A percentile compares a stretch with the other conserved stretches of the same genome.
Evolutionary conservation across 2,797 vertebrate genomes (phyloP).

Genomic region (Phrynocephalus vlangalii): DNA sequence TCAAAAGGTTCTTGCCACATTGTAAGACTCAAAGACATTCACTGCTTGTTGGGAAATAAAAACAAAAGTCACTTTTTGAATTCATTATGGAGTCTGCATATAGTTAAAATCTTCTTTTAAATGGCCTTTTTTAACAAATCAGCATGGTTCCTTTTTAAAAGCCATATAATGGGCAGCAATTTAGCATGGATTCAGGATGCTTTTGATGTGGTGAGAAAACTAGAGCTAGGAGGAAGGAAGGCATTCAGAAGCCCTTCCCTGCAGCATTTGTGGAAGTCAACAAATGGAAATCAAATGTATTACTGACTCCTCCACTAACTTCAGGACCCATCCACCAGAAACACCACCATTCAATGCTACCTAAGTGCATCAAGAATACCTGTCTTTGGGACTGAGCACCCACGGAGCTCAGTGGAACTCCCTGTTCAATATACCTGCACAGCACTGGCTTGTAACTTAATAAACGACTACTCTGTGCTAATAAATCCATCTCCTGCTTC

Average conservation of each 20-base stretch:
- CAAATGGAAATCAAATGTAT: fast-evolving
- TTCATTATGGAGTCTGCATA: background rate
- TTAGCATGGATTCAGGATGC: constrained; percentile 22
- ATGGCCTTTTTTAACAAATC: constrained; percentile 18
- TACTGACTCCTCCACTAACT: no score
- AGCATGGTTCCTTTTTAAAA: constrained; percentile 31
- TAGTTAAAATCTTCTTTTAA: background rate
- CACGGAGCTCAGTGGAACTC: background rate
- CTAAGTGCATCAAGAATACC: background rate
- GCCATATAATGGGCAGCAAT: constrained; percentile 35
- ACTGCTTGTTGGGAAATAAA: background rate
- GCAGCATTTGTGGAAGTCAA: fast-evolving
- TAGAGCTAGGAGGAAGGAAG: background rate
- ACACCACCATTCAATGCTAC: background rate
- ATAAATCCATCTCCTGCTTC: constrained; percentile 40
- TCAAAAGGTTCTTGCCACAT: background rate
- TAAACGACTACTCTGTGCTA: constrained; percentile 35
- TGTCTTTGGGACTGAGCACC: background rate
- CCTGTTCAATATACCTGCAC: background rate
- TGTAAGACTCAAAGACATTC: background rate
- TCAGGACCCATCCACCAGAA: no score
- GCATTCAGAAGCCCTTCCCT: constrained; percentile 26
- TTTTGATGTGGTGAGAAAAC: background rate
- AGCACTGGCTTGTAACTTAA: constrained; percentile 50
- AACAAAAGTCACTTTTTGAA: background rate